These are phyloP conservation scores for Pristionchus japonicus DNA, from an alignment of 2,888 invertebrate species.

Conservation along the genomic window DNA sequence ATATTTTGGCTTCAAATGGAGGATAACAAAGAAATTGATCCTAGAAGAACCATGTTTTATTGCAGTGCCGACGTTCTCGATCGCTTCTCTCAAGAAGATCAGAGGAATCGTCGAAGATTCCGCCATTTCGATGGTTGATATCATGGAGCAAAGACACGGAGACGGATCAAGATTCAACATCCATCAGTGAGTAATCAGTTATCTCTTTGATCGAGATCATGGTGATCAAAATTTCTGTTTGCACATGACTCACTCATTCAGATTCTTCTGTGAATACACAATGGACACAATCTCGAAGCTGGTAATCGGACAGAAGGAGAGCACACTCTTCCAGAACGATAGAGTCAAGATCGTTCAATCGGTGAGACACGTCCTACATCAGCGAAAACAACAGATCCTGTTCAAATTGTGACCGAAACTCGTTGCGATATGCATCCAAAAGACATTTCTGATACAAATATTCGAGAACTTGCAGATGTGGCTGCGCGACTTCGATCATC, in stretches of 20 bases:
- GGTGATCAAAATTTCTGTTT: not conserved
- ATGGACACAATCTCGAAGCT: conserved; percentile 33
- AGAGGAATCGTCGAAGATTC: conserved; percentile 35
- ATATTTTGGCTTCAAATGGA: no score
- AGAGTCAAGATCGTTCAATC: not conserved
- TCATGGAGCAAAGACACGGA: conserved; percentile 40
- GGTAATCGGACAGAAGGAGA: conserved; percentile 24
- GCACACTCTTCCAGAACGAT: not conserved
- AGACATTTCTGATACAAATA: not conserved
- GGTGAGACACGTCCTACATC: not conserved
- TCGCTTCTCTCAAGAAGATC: conserved; percentile 14
- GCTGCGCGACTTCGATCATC: conserved; percentile 37
- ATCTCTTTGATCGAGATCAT: not conserved
- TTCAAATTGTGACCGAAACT: not conserved
- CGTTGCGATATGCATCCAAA: no score
- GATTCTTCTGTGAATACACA: conserved; percentile 36
- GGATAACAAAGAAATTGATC: no score
- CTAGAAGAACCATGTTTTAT: no score
- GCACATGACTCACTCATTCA: not conserved
- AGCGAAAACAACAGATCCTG: no score
- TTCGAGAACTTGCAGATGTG: no score
- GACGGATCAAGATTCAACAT: conserved; percentile 36
- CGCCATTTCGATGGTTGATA: not conserved
- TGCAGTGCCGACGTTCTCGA: conserved; percentile 22
- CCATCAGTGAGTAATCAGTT: conserved; percentile 9